These are phyloP conservation scores for Amphipoea lucens DNA, from an alignment of 2,888 invertebrate species.

Conservation along the genomic window DNA sequence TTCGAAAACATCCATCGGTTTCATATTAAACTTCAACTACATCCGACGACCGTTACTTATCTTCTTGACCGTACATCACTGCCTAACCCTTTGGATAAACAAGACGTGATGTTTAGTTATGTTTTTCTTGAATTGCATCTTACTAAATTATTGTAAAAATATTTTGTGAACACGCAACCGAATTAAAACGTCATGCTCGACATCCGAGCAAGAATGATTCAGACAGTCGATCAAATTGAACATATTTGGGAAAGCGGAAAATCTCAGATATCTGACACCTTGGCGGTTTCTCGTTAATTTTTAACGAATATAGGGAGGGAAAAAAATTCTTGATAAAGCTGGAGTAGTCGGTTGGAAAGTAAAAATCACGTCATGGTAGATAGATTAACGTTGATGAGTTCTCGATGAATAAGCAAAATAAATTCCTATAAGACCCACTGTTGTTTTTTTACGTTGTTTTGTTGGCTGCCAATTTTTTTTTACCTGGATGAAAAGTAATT, in stretches of 20 bases:
- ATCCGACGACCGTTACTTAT: too few species aligned
- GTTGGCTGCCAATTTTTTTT: background rate
- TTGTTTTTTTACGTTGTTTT: background rate
- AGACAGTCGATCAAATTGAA: slow-evolving; percentile 31
- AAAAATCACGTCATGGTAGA: background rate
- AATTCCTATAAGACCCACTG: background rate
- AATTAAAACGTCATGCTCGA: background rate
- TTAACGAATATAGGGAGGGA: slow-evolving; percentile 15
- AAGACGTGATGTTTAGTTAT: too few species aligned
- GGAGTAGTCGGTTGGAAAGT: background rate
- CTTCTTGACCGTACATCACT: too few species aligned
- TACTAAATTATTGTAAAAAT: background rate
- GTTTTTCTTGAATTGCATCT: too few species aligned
- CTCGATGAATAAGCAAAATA: background rate
- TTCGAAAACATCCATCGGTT: too few species aligned
- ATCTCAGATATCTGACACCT: slow-evolving; percentile 40
- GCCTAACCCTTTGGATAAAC: too few species aligned
- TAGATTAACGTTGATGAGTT: background rate
- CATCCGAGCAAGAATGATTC: slow-evolving; percentile 26
- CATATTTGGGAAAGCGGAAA: slow-evolving; percentile 23
- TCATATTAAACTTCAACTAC: too few species aligned
- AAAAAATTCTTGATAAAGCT: background rate
- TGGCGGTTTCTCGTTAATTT: slow-evolving; percentile 37
- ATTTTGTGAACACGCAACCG: background rate
- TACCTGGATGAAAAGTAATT: background rate